Percentiles rank a stretch among this genome's conserved stretches.
Conservation (phyloP, 1,140 invertebrate genomes). For the Hyles vespertilio region DNA sequence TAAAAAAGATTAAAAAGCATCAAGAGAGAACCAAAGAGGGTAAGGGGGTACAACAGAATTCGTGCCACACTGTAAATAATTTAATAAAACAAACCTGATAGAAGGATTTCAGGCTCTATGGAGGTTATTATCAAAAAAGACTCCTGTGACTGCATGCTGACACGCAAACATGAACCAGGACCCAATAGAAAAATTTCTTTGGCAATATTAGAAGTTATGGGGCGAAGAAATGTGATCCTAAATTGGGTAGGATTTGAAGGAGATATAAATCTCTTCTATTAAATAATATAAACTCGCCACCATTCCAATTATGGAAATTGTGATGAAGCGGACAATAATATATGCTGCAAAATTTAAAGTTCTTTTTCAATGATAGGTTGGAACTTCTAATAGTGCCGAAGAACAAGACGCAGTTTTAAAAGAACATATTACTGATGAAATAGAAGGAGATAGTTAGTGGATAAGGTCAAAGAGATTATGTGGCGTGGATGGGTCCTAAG, state of each 20-base stretch:
- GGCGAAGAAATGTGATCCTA: constrained; percentile 21
- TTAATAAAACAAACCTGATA: constrained; percentile 34
- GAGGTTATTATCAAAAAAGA: constrained; percentile 18
- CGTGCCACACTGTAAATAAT: constrained; percentile 21
- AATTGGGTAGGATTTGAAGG: constrained; percentile 26
- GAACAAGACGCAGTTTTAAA: background rate
- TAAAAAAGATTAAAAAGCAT: constrained; percentile 19
- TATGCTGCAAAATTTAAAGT: constrained; percentile 7
- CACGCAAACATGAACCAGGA: constrained; percentile 32
- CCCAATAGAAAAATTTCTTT: constrained; percentile 28
- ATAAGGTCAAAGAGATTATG: constrained; percentile 27
- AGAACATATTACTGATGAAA: background rate
- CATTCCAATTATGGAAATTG: constrained; percentile 21
- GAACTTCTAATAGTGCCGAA: constrained; percentile 30
- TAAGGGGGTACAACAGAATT: too few species aligned
- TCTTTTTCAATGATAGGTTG: too few species aligned
- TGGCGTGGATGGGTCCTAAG: constrained; percentile 31
- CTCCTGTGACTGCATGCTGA: constrained; percentile 21
- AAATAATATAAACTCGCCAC: too few species aligned
- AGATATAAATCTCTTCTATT: constrained; percentile 25
- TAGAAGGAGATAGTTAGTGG: constrained; percentile 7
- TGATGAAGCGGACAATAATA: constrained; percentile 26
- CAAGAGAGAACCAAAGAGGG: too few species aligned
- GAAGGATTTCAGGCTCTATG: constrained; percentile 22
- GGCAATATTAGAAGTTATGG: constrained; percentile 28